Conservation (phyloP, 2,797 vertebrate species). For the Cryptoblepharus egeriae region DNA sequence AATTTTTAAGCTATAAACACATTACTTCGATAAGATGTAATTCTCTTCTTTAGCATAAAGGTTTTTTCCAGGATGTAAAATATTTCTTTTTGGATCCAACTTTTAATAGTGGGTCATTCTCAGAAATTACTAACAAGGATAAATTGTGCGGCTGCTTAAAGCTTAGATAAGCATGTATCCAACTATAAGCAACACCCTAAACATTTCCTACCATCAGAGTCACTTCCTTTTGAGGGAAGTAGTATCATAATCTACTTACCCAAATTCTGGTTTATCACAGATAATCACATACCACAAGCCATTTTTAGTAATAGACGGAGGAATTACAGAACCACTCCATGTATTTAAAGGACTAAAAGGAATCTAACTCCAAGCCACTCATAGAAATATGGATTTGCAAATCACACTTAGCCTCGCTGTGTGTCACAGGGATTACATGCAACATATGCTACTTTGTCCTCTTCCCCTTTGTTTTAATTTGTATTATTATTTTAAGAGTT, state of each 20-base stretch:
- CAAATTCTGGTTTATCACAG: slow-evolving; percentile 10
- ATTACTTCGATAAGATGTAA: neutral
- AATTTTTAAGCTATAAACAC: neutral
- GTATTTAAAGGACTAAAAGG: slow-evolving; percentile 35
- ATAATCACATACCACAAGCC: neutral
- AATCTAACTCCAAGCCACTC: neutral
- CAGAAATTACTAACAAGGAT: neutral
- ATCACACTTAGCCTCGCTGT: neutral
- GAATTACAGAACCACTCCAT: slow-evolving; percentile 16
- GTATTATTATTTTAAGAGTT: slow-evolving; percentile 27
- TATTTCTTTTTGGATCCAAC: neutral
- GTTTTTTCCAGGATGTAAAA: neutral
- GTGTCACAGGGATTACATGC: neutral
- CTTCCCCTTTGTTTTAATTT: slow-evolving; percentile 28
- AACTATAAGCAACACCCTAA: neutral
- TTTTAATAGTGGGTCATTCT: neutral
- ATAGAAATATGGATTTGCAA: slow-evolving; percentile 12
- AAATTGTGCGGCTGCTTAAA: neutral
- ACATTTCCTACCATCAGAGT: neutral
- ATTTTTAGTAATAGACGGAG: neutral
- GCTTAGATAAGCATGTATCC: neutral
- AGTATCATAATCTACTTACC: neutral
- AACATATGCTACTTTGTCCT: neutral
- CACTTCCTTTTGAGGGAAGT: neutral
- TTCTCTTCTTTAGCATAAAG: neutral